phyloP scores from a whole-genome alignment of 2,888 invertebrate genomes.

The Holacanthella duospinosa region DNA sequence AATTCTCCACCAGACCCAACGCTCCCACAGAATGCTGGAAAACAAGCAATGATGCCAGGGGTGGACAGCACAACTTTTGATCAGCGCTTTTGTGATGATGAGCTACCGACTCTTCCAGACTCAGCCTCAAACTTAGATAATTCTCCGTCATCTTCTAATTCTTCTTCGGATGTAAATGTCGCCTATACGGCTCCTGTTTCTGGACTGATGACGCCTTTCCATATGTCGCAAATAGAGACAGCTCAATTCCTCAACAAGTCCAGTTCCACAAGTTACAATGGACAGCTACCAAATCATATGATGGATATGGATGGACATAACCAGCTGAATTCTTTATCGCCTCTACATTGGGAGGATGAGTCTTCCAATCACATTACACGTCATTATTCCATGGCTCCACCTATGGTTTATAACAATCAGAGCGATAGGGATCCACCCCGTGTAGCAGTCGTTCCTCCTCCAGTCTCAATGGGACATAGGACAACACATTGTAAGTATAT shows the following conservation, averaged over 20 bases:
- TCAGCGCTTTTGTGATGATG: background rate
- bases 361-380: background rate
- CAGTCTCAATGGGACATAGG: background rate
- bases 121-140: background rate
- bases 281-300: background rate
- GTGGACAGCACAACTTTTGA: background rate
- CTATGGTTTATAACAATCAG: background rate
- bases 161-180: background rate
- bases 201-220: background rate
- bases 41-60: conserved; percentile 25
- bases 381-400: background rate
- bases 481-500: background rate
- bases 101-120: background rate
- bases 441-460: background rate
- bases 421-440: background rate
- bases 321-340: background rate
- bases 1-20: conserved; percentile 18
- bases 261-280: background rate
- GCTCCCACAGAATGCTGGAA: conserved; percentile 17
- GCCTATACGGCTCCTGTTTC: background rate
- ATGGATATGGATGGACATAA: background rate
- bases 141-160: background rate
- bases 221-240: background rate
- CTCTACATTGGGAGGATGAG: background rate
- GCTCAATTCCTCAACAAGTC: background rate